Evolutionary conservation across 2,113 vertebrate species (phyloP).

Genomic region (Odocoileus virginianus): DNA sequence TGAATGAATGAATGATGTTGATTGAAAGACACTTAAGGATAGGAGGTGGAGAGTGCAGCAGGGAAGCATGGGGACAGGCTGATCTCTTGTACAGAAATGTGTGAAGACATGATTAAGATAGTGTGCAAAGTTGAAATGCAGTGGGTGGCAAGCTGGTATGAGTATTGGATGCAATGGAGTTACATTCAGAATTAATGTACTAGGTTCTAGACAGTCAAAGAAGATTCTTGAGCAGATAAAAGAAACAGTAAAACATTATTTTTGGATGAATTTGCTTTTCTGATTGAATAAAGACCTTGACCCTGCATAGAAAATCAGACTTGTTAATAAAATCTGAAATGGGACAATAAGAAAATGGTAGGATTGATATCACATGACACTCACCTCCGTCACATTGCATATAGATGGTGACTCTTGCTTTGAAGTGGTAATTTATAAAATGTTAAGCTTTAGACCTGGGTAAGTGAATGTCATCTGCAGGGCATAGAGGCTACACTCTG

Average conservation of each 20-base stretch:
- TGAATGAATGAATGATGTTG: not conserved
- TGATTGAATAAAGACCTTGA: not conserved
- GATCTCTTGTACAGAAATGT: not conserved
- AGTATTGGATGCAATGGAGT: not conserved
- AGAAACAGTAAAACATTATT: not conserved
- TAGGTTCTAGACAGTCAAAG: not conserved
- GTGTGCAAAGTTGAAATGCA: not conserved
- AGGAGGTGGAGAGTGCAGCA: fast-evolving
- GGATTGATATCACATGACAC: slow-evolving; percentile 48
- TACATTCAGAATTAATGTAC: not conserved
- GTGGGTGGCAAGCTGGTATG: not conserved
- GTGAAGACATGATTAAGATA: not conserved
- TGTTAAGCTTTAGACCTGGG: slow-evolving; percentile 29
- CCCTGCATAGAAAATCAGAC: not conserved
- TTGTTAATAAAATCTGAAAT: slow-evolving; percentile 49
- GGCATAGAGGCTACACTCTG: not conserved
- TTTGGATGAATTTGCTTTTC: not conserved
- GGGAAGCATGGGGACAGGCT: not conserved
- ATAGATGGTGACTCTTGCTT: slow-evolving; percentile 17
- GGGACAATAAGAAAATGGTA: slow-evolving; percentile 40
- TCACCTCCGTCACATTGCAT: slow-evolving; percentile 16
- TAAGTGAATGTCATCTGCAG: slow-evolving; percentile 44
- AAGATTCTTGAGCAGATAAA: not conserved
- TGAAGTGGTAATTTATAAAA: slow-evolving; percentile 53
- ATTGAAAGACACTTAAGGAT: not conserved